A percentile compares a stretch with the other conserved stretches of the same genome.
phyloP scores from a whole-genome alignment of 2,113 vertebrate genomes.

The Agelaius tricolor region DNA sequence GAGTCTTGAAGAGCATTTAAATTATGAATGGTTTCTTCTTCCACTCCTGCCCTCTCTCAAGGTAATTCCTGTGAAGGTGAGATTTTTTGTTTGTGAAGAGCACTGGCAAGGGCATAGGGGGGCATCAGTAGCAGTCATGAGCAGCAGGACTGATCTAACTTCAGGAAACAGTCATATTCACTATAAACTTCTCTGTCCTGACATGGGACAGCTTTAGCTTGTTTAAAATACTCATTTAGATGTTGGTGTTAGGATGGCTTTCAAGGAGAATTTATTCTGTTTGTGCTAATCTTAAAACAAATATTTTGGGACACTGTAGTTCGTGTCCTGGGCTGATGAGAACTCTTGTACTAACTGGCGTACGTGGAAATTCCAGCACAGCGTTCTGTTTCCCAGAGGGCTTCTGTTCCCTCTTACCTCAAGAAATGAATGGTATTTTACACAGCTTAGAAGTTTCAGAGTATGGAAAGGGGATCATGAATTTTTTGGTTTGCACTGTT shows the following conservation, averaged over 20 bases:
- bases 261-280: not conserved
- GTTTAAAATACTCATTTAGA: not conserved
- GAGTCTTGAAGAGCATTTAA: not conserved
- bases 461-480: not conserved
- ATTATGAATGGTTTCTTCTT: not conserved
- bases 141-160: not conserved
- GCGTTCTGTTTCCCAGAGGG: not conserved
- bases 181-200: not conserved
- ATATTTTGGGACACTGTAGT: too few species aligned
- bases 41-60: not conserved
- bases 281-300: not conserved
- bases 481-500: not conserved
- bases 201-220: not conserved
- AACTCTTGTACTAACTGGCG: not conserved
- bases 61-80: not conserved
- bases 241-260: not conserved
- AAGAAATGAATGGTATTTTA: not conserved
- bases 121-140: not conserved
- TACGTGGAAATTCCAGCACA: not conserved
- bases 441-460: not conserved
- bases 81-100: not conserved
- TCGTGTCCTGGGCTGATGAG: not conserved
- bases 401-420: not conserved
- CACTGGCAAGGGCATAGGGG: not conserved
- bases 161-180: not conserved